Percentiles rank a stretch among this genome's conserved stretches.
Conservation (phyloP, 2,113 vertebrate species). For the Rattus norvegicus region DNA sequence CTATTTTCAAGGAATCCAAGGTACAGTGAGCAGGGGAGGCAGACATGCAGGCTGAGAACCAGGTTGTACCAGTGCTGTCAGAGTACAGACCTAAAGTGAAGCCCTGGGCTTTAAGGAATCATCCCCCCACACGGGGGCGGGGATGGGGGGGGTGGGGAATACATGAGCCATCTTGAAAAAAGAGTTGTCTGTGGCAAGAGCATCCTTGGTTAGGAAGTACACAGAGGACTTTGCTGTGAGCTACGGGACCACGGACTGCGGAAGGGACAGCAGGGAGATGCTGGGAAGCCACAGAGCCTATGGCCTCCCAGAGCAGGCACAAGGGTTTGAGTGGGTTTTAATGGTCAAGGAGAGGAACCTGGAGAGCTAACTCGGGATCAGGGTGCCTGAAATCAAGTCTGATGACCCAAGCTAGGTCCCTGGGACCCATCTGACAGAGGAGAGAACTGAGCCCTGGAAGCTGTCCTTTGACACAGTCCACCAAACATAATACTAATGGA, state of each 20-base stretch:
- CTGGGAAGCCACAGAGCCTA: not conserved
- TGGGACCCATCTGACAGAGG: not conserved
- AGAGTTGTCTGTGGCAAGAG: not conserved
- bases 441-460: not conserved
- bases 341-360: not conserved
- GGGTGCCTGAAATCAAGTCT: not conserved
- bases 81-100: not conserved
- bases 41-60: not conserved
- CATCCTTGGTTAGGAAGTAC: not conserved
- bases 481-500: not conserved
- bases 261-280: not conserved
- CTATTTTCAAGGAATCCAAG: slow-evolving; percentile 14
- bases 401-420: not conserved
- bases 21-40: not conserved
- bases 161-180: no score
- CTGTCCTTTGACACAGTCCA: not conserved
- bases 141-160: not conserved
- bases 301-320: not conserved
- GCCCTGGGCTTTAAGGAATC: slow-evolving; percentile 11
- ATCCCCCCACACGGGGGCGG: not conserved
- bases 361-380: not conserved
- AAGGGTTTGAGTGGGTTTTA: not conserved
- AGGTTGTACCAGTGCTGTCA: not conserved
- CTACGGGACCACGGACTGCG: no score
- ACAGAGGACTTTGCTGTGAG: not conserved